Base-by-base conservation (phyloP, 23 tunicate species). In the Aplidium turbinatum region DNA sequence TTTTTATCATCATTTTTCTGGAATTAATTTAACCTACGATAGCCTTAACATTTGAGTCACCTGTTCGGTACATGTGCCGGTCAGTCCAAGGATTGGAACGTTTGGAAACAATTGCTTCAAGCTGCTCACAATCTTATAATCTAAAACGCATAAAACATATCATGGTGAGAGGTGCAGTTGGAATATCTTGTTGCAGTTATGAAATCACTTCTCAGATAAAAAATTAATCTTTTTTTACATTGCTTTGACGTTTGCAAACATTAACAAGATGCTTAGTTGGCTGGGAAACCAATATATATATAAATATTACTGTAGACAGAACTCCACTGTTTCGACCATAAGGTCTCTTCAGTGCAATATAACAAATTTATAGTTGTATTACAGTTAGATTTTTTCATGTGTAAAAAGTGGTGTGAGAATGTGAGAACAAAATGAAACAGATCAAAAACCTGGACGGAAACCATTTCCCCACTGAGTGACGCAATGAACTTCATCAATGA, bases 401-500 rank as follows among this genome's bases (percentile, higher is more conserved):
- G n/a, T n/a, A n/a, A n/a, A n/a, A n/a, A n/a, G n/a, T n/a, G n/a
- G n/a, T 9, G 48, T 42, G 13, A 16, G 16, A 42, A 42, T 9
- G 48, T 16, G 13, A 42, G 16, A 42, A 16, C 48, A 42, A 42
- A 42, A 11, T 9, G 63, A 11, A 16, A 55, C 35, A 9, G 27
- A 38, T 42, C 48, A 40, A 25, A 47, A 24, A 70, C 57, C 58
- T 70, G 58, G 58, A 70, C 76, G 76, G 28, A 70, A 70, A 48
- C 23, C 25, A 36, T 27, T 91, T 35, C 97, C 97, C 97, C 91
- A 91, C 38, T 84, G 86, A 27, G 82, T 86, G 2, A 80, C 91
- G 56, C 97, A 91, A 48, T 91, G 97, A 1, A 91, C 97, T 72
- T 91, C 97, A 34, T 91, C 97, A 26, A 91, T 74, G 42, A 64